Base-by-base conservation (phyloP, 2,113 vertebrate genomes). In the Thymallus thymallus region DNA sequence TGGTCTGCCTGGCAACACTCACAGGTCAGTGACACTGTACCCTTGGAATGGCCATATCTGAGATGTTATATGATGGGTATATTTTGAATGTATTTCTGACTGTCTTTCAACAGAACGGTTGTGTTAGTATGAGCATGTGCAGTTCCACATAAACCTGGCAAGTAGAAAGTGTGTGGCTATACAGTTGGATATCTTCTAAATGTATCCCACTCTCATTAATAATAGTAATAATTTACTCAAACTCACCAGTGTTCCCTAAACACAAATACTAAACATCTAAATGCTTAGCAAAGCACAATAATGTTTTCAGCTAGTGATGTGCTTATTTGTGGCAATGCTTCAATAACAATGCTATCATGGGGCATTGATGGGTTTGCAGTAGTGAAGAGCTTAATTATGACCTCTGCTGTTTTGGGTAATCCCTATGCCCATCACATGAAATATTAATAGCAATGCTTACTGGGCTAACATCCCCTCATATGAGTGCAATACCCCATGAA, bases 1-100 rank as follows among this genome's bases (percentile, higher is more conserved):
- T 94, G 24, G 83, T 95, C 80, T 95, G 93, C 60, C 69, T 93
- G 61, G 75, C 94, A 77, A 87, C 91, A 76, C 77, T 97, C 55
- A 74, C 94, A 58, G 20, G n/a, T 22, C 7, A 58, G 56, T 12
- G 20, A 22, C 1, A 14, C 18, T 20, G 56, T 20, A 14, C 35
- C 35, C 35, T 35, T 35, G 35, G 35, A 35, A 35, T 35, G 16
- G 56, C 20, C 5, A 22, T 20, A 20, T 20, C 6, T 20, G 56
- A 2, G 2, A 1, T 20, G 3, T 6, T 58, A 12, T 20, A 22
- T 58, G 18, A 14, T 46, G 14, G 51, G 23, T 26, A 3, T 23
- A 3, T 77, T 6, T 72, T 30, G 13, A 46, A 72, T 79, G 77
- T 79, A 69, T 74, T 13, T 32, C 16, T 68, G 56, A 30, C 73